Conservation (phyloP, 2,113 vertebrate genomes). For the Trogon melanurus region DNA sequence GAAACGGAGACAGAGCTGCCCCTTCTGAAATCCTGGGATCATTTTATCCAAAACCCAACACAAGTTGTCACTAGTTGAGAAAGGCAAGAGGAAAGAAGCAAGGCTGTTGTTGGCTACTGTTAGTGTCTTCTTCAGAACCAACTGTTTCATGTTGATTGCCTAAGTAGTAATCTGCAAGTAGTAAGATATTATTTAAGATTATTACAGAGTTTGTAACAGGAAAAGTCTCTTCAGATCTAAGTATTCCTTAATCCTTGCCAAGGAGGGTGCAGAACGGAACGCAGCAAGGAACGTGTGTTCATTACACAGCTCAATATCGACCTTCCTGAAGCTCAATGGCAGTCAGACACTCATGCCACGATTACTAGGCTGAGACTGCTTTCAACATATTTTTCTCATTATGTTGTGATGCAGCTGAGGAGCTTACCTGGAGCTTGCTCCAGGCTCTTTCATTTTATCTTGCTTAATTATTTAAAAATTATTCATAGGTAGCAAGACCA, state of each 20-base stretch:
- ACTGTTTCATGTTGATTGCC: rapidly evolving
- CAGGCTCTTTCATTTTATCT: constrained; percentile 18
- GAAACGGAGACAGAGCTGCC: neutral
- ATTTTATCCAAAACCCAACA: neutral
- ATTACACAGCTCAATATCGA: rapidly evolving
- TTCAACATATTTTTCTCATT: neutral
- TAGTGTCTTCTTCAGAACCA: neutral
- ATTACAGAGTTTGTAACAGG: neutral
- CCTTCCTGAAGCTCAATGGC: neutral
- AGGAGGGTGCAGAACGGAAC: neutral
- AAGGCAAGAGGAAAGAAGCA: neutral
- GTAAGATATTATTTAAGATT: neutral
- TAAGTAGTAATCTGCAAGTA: neutral
- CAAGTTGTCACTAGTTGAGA: neutral
- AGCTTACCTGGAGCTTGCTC: neutral
- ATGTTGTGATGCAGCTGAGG: neutral
- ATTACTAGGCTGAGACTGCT: neutral
- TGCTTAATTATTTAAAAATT: constrained; percentile 29
- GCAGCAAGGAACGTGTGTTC: neutral
- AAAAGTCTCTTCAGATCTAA: neutral
- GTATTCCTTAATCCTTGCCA: neutral
- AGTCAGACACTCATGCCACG: neutral
- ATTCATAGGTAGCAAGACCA: neutral
- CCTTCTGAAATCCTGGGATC: neutral
- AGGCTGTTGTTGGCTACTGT: neutral